These are phyloP conservation scores for Drosophila sp. DNA, from an alignment of 1,140 invertebrate species.

Conservation along the genomic window DNA sequence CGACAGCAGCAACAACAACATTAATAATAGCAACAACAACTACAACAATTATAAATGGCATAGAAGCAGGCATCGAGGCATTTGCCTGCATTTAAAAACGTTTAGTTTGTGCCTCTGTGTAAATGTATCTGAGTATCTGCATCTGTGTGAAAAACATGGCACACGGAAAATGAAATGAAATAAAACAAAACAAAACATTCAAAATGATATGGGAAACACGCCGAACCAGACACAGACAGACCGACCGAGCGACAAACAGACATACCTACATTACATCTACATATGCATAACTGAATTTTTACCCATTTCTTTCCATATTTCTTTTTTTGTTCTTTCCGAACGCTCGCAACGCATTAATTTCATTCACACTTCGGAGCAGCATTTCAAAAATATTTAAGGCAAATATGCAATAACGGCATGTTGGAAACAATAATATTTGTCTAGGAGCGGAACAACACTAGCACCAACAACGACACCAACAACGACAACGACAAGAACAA, in stretches of 20 bases:
- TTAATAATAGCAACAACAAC: slow-evolving; percentile 47
- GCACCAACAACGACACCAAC: slow-evolving; percentile 22
- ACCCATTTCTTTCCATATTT: slow-evolving; percentile 40
- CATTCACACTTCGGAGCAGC: slow-evolving; percentile 74
- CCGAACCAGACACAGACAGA: slow-evolving; percentile 17
- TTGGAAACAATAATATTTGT: slow-evolving; percentile 83
- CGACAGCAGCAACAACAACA: slow-evolving; percentile 52
- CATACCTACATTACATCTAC: slow-evolving; percentile 12
- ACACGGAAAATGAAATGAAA: slow-evolving; percentile 39
- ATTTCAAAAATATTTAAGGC: slow-evolving; percentile 76
- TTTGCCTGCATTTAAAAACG: slow-evolving; percentile 81
- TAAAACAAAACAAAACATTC: slow-evolving; percentile 48
- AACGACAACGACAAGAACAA: slow-evolving; percentile 28
- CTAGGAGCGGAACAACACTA: slow-evolving; percentile 64
- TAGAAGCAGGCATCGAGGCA: slow-evolving; percentile 51
- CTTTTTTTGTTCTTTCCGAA: slow-evolving; percentile 8
- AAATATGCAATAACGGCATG: slow-evolving; percentile 82
- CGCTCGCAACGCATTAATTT: slow-evolving; percentile 77
- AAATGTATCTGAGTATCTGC: slow-evolving; percentile 45
- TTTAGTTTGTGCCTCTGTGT: slow-evolving; percentile 65
- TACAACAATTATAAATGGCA: slow-evolving; percentile 62
- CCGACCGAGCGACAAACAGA: background rate
- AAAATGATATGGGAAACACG: slow-evolving; percentile 72
- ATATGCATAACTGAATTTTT: slow-evolving; percentile 54
- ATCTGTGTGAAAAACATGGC: slow-evolving; percentile 51